Percentiles rank a stretch among this genome's conserved stretches.
Conservation (phyloP, 1,140 invertebrate species). For the Tetramorium simillimum region DNA sequence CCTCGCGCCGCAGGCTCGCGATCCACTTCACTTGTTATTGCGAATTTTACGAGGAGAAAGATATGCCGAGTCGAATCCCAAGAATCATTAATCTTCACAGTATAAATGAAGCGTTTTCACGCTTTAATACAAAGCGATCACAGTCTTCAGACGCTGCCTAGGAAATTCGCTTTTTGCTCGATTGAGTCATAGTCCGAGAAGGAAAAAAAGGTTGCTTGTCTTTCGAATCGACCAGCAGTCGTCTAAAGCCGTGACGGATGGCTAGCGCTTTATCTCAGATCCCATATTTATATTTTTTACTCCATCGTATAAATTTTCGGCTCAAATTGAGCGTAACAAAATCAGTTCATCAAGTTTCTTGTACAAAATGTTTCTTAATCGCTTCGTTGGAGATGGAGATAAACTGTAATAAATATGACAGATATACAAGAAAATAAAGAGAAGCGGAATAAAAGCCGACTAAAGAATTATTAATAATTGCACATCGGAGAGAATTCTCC, state of each 20-base stretch:
- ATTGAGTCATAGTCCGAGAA: slow-evolving; percentile 30
- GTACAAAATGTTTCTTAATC: neutral
- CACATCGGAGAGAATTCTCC: neutral
- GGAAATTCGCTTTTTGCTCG: slow-evolving; percentile 36
- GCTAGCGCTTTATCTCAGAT: neutral
- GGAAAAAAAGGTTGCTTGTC: neutral
- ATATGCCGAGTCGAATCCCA: neutral
- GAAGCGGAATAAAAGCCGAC: neutral
- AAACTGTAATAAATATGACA: neutral
- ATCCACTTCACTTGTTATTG: slow-evolving; percentile 30
- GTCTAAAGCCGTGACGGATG: neutral
- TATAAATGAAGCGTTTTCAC: slow-evolving; percentile 55
- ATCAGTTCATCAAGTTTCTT: neutral
- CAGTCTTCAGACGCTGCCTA: slow-evolving; percentile 29
- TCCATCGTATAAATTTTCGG: neutral
- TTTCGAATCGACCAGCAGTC: neutral
- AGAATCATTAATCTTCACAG: slow-evolving; percentile 55
- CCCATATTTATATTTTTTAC: slow-evolving; percentile 4
- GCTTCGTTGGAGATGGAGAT: neutral
- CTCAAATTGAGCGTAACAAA: neutral
- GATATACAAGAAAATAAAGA: neutral
- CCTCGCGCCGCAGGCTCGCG: slow-evolving; percentile 47
- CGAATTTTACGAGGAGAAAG: slow-evolving; percentile 24
- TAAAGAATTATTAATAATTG: neutral
- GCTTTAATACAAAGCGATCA: slow-evolving; percentile 55